These are phyloP conservation scores for rabbit (Oryctolagus cuniculus) DNA, from an alignment of 2,113 vertebrate genomes.

Conservation along the genomic window DNA sequence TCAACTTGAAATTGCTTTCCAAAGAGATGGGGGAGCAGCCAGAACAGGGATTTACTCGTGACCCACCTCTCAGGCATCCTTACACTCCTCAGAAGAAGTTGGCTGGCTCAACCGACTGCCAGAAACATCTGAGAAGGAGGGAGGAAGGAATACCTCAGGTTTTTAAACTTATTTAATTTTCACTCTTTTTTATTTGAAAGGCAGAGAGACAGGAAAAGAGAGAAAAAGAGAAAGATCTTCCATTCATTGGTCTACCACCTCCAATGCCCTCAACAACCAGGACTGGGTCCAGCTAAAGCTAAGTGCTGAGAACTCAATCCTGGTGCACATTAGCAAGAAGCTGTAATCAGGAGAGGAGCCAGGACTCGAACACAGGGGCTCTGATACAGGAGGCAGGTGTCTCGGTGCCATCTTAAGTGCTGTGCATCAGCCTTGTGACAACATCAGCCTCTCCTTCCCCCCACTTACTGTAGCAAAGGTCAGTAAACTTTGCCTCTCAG, in stretches of 20 bases:
- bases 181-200: too few relatives aligned
- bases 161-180: neutral
- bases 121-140: slow-evolving; percentile 29
- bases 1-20: neutral
- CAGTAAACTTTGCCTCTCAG: neutral
- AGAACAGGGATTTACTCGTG: neutral
- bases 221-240: too few relatives aligned
- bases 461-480: neutral
- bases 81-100: neutral
- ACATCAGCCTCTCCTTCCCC: neutral
- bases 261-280: too few relatives aligned
- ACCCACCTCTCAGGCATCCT: neutral
- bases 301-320: too few relatives aligned
- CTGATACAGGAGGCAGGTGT: too few relatives aligned
- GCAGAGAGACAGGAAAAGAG: too few relatives aligned
- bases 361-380: too few relatives aligned
- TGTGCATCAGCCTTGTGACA: neutral
- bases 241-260: too few relatives aligned
- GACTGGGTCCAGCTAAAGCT: too few relatives aligned
- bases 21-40: neutral
- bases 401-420: too few relatives aligned
- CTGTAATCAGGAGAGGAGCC: too few relatives aligned
- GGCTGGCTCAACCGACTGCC: neutral
- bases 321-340: too few relatives aligned
- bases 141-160: neutral